Evolutionary conservation across 2,888 invertebrate genomes (phyloP), one percentile per base, ranked within the genome.

Genomic region (Cephus pulcher): DNA sequence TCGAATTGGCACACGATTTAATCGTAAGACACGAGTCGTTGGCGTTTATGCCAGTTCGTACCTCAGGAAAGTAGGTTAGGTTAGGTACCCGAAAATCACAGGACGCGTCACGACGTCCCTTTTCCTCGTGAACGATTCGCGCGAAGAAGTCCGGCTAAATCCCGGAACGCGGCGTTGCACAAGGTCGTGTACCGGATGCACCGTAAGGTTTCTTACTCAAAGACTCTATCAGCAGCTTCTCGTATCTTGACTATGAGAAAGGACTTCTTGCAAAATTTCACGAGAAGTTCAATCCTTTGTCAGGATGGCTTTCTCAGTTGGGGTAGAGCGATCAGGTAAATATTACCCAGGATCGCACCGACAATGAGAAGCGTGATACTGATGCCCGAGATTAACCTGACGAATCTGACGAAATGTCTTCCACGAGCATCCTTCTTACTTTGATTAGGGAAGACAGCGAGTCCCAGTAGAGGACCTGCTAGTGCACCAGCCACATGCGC

Each of bases 401-500:
- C 91, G 84, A 91, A 91, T 40, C 89, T 88, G 4, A 91, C 90
- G 85, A 91, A 91, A 77, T 89, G 86, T 4, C 89, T 86, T n/a
- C 90, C 91, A 11, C 89, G 84, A 30, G 90, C 85, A 83, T 91
- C 91, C 80, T 90, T 91, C 84, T 90, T 90, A 84, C 90, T 91
- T 77, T 91, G 91, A 32, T 89, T 89, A 0, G 91, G 90, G 78
- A 90, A 95, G 12, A 94, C 89, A 15, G 95, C 89, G 78, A 95
- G 93, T 11, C 95, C 95, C 4, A 95, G 86, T 11, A 95, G 92
- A 1, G 95, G 91, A 0, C 96, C 96, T 1, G 94, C 93, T 1
- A 94, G 89, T 4, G 95, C 96, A 6, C 96, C 96, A 11, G 95
- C 93, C 30, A 93, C 92, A 88, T 96, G 96, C 9, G 96, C 95